phyloP scores from a whole-genome alignment of 2,888 invertebrate species.

The Leptinotarsa rubiginosa region DNA sequence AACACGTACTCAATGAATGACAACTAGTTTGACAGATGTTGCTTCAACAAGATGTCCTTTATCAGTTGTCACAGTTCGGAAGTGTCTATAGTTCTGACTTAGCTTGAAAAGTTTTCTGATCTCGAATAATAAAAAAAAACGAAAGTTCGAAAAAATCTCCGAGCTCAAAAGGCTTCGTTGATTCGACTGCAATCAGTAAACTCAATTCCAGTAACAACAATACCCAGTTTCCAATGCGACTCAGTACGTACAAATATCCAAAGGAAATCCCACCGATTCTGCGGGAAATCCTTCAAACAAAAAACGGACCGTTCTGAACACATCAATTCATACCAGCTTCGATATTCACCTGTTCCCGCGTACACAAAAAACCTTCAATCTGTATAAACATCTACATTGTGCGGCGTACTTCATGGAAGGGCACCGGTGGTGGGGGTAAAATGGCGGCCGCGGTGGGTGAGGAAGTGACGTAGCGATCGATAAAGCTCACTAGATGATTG shows the following conservation, averaged over 20 bases:
- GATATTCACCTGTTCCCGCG: constrained; percentile 52
- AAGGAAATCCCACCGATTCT: background rate
- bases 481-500: constrained; percentile 64
- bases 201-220: background rate
- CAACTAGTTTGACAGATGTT: too few relatives aligned
- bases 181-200: too few relatives aligned
- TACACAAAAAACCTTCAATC: constrained; percentile 50
- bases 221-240: background rate
- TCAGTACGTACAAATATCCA: background rate
- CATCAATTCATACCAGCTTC: constrained; percentile 43
- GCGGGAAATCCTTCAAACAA: constrained; percentile 9
- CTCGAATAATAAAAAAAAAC: too few relatives aligned
- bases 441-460: constrained; percentile 64
- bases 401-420: constrained; percentile 44
- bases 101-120: too few relatives aligned
- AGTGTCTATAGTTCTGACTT: too few relatives aligned
- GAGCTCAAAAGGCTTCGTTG: too few relatives aligned
- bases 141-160: too few relatives aligned
- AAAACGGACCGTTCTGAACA: background rate
- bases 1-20: too few relatives aligned
- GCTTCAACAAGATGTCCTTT: too few relatives aligned
- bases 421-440: constrained; percentile 45
- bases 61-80: too few relatives aligned
- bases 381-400: constrained; percentile 58
- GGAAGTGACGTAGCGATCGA: constrained; percentile 67